Conservation (phyloP, 1,140 invertebrate genomes). For the Saxidomus purpurata region DNA sequence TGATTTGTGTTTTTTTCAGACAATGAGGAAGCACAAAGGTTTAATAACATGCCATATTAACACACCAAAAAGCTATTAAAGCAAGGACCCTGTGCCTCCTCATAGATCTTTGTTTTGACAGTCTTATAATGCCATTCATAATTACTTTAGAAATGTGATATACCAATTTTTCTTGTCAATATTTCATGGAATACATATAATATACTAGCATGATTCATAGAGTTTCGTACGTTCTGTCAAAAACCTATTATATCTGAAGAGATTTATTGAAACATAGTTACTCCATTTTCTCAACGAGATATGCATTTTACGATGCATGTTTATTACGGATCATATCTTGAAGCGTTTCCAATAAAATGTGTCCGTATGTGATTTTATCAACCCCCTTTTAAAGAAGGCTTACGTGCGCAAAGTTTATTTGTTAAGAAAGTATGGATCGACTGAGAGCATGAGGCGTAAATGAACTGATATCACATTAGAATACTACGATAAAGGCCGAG, state of each 20-base stretch:
- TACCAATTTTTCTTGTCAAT: not conserved
- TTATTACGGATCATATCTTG: no score
- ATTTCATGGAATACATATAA: not conserved
- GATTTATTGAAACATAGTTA: not conserved
- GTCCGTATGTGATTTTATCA: no score
- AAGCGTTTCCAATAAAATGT: no score
- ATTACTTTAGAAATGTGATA: not conserved
- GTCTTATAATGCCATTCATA: not conserved
- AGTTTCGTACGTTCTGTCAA: not conserved
- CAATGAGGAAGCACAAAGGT: not conserved
- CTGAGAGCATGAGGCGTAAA: no score
- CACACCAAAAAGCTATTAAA: slow-evolving; percentile 45
- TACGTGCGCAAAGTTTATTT: no score
- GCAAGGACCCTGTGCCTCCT: slow-evolving; percentile 29
- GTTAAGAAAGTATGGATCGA: no score
- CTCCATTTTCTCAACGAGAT: not conserved
- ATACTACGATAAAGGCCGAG: no score
- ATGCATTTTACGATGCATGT: not conserved
- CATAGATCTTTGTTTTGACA: slow-evolving; percentile 9
- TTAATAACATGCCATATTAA: slow-evolving; percentile 6
- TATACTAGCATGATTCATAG: not conserved
- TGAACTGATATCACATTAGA: no score
- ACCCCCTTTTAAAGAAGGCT: no score
- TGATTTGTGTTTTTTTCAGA: not conserved
- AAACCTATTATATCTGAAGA: slow-evolving; percentile 12